Base-by-base conservation (phyloP, 2,797 vertebrate species). In the Caiman crocodilus region DNA sequence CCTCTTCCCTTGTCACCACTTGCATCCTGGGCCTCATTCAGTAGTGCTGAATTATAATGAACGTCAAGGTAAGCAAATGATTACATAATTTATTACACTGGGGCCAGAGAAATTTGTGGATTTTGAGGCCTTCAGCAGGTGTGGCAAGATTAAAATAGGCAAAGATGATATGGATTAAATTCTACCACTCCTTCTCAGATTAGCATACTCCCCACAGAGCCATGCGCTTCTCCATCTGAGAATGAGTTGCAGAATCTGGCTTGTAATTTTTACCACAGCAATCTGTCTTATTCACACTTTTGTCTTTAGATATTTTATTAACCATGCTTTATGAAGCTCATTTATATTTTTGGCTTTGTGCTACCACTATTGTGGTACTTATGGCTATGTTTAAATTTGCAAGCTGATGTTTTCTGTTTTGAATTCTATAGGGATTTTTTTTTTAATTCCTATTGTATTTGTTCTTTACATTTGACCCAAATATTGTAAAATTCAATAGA, bases 1-100 rank as follows among this genome's bases (percentile, higher is more conserved):
- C 65, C 50, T 91, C 87, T 35, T 80, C 28, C 6, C 78, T 79
- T 79, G n/a, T 64, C 87, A 87, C 71, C 30, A 20, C 79, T 94
- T 60, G 56, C 78, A 63, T 9, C 4, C 15, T 17, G 75, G 76
- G n/a, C 58, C 78, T 20, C 64, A 13, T 35, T 90, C 76, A 84
- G 77, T 71, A 77, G 26, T 2, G 13, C 63, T 78, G 57, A 85
- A 26, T 7, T 2, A 57, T 4, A 0, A 4, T 60, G 23, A 59
- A 71, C 1, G 26, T 50, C 13, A 73, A 73, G 35, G 25, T 42
- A 85, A 56, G n/a, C 42, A 58, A 13, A 25, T 0, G 1, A n/a
- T 15, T 50, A 50, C 42, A 26, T 56, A 42, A 16, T 20, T 71
- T 69, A 5, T 35, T 82, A 1, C 32, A 6, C 5, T 60, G 42